These are phyloP conservation scores for Tenthredo notha DNA, from an alignment of 2,888 invertebrate species.

Conservation along the genomic window DNA sequence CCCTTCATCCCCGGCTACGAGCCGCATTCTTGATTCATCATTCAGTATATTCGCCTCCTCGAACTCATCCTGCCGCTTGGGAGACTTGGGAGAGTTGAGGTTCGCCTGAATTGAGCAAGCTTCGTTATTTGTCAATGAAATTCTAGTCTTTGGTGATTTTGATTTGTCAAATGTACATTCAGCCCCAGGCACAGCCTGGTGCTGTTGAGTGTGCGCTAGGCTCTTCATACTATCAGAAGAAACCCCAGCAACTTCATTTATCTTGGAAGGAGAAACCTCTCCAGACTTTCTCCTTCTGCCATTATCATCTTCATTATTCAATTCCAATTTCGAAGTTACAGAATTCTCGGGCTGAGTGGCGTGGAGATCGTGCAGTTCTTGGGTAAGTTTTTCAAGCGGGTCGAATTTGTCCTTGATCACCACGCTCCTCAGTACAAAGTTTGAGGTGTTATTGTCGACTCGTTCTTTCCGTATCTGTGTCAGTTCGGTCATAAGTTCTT, in stretches of 20 bases:
- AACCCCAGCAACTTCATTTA: background rate
- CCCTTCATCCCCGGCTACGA: constrained; percentile 14
- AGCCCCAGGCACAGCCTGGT: background rate
- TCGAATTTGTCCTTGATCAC: constrained; percentile 62
- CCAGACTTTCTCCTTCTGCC: background rate
- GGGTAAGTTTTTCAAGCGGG: constrained; percentile 64
- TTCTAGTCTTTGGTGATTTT: constrained; percentile 57
- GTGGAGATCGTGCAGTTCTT: constrained; percentile 65
- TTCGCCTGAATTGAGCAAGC: background rate
- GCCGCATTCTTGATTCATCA: constrained; percentile 58
- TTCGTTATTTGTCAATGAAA: constrained; percentile 24
- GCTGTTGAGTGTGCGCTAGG: background rate
- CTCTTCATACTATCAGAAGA: background rate
- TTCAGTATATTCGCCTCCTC: constrained; percentile 72
- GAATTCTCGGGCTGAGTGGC: background rate
- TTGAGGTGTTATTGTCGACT: constrained; percentile 58
- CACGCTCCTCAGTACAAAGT: constrained; percentile 61
- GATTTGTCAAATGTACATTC: constrained; percentile 26
- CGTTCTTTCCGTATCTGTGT: constrained; percentile 65
- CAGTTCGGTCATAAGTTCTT: constrained; percentile 71
- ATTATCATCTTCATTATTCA: background rate
- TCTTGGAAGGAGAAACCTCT: constrained; percentile 3
- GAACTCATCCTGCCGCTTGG: constrained; percentile 70
- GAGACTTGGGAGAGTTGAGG: constrained; percentile 61
- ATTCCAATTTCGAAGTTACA: background rate